These are phyloP conservation scores for Apolygus lucorum DNA, from an alignment of 1,140 invertebrate species.

Conservation along the genomic window DNA sequence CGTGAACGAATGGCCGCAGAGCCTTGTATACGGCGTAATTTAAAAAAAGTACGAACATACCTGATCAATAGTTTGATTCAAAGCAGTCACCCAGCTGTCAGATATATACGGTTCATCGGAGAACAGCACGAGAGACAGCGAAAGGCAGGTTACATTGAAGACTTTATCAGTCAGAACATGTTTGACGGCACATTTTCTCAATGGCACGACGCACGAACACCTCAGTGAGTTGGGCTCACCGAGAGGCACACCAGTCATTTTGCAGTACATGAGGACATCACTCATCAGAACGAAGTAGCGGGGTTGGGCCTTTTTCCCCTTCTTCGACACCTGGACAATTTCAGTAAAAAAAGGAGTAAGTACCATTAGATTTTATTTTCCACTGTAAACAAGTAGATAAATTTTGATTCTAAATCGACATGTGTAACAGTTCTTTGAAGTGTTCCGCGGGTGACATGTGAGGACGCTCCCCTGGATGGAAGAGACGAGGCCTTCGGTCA, in stretches of 20 bases:
- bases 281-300: constrained; percentile 46
- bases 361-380: too few species aligned
- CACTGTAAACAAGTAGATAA: too few species aligned
- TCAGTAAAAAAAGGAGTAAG: too few species aligned
- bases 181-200: constrained; percentile 51
- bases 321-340: constrained; percentile 26
- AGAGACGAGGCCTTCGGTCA: too few species aligned
- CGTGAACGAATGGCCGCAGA: too few species aligned
- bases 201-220: constrained; percentile 49
- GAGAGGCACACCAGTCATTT: constrained; percentile 38
- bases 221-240: constrained; percentile 40
- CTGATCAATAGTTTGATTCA: constrained; percentile 47
- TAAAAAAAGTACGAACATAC: too few species aligned
- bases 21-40: too few species aligned
- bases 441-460: too few species aligned
- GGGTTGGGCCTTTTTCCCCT: constrained; percentile 33
- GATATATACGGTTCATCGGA: constrained; percentile 45
- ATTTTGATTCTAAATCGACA: too few species aligned
- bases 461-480: too few species aligned
- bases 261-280: constrained; percentile 54
- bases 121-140: constrained; percentile 49
- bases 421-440: too few species aligned
- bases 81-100: constrained; percentile 46
- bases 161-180: constrained; percentile 45
- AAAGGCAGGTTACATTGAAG: constrained; percentile 49